Percentiles rank a stretch among this genome's conserved stretches.
Conservation (phyloP, 1,140 invertebrate species). For the Trichoplusia ni region DNA sequence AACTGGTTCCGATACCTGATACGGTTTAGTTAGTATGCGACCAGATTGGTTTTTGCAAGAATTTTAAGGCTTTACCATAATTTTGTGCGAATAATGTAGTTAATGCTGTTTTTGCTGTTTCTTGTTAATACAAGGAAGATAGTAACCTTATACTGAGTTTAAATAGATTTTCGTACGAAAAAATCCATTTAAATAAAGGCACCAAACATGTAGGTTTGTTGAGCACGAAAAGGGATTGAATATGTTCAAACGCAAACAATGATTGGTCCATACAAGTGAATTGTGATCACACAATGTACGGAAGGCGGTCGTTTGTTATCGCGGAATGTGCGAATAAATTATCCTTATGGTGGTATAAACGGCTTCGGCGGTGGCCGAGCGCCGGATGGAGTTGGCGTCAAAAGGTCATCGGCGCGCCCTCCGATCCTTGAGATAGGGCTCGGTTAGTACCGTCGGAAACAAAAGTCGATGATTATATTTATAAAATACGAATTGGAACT, state of each 20-base stretch:
- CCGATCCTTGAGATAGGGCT: slow-evolving; percentile 4
- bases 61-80: too few relatives aligned
- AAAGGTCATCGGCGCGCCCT: slow-evolving; percentile 48
- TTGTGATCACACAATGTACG: slow-evolving; percentile 31
- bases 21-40: background rate
- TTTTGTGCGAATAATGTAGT: background rate
- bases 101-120: background rate
- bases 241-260: background rate
- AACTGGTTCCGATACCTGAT: slow-evolving; percentile 1
- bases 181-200: background rate
- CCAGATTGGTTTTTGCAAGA: too few relatives aligned
- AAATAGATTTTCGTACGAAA: too few relatives aligned
- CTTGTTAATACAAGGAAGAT: background rate
- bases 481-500: too few relatives aligned
- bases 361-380: slow-evolving; percentile 1
- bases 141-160: too few relatives aligned
- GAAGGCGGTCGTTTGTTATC: slow-evolving; percentile 29
- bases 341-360: slow-evolving; percentile 35
- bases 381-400: slow-evolving; percentile 47
- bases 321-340: slow-evolving; percentile 41
- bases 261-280: slow-evolving; percentile 2
- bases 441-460: too few relatives aligned
- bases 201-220: background rate
- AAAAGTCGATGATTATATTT: too few relatives aligned
- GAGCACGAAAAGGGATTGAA: slow-evolving; percentile 8